A percentile compares a stretch with the other conserved stretches of the same genome.
Evolutionary conservation across 2,888 invertebrate genomes (phyloP).

Genomic region (Mamestra brassicae): DNA sequence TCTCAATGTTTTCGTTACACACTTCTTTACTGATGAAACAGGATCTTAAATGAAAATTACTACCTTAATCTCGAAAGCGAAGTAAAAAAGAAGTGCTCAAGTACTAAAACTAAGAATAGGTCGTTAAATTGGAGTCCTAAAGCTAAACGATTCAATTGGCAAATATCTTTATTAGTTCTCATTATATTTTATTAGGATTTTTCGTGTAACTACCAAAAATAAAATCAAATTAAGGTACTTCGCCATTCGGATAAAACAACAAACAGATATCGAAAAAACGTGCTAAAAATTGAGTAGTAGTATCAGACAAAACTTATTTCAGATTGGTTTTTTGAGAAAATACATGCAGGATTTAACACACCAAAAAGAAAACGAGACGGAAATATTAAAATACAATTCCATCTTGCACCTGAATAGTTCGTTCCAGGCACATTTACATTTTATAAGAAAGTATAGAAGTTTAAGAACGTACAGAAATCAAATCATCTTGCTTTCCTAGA

Average conservation of each 20-base stretch:
- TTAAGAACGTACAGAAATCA: neutral
- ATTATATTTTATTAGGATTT: conserved; percentile 3
- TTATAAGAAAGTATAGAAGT: conserved; percentile 15
- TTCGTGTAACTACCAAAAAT: neutral
- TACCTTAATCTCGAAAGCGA: neutral
- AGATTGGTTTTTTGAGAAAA: neutral
- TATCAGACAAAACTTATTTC: neutral
- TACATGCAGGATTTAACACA: neutral
- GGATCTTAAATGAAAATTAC: neutral
- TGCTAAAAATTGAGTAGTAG: neutral
- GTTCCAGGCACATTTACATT: conserved; percentile 34
- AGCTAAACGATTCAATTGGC: conserved; percentile 9
- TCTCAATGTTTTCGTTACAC: neutral
- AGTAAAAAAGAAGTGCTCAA: neutral
- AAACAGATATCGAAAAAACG: neutral
- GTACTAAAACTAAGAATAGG: conserved; percentile 7
- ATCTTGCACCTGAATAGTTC: conserved; percentile 28
- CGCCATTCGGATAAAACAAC: neutral
- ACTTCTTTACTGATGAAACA: neutral
- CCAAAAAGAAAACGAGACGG: neutral
- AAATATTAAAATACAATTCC: conserved; percentile 13
- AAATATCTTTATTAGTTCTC: conserved; percentile 8
- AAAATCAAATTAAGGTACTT: conserved; percentile 3
- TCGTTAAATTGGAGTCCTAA: neutral
- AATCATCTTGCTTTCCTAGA: neutral